Conservation (phyloP, 2,797 vertebrate species). For the Anas flavirostris region DNA sequence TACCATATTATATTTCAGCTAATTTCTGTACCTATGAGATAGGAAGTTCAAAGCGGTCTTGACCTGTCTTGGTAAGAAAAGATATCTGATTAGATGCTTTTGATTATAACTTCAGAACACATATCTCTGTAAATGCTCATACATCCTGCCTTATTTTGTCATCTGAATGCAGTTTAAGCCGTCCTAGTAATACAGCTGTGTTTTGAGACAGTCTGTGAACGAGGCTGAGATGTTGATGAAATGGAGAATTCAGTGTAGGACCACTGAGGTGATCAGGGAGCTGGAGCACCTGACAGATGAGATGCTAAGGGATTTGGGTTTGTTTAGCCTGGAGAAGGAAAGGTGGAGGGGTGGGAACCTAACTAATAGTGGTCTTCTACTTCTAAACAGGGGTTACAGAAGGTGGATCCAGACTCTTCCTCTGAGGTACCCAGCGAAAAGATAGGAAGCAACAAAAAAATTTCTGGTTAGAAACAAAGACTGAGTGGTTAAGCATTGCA, state of each 20-base stretch:
- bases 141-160: background rate
- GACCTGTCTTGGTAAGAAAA: slow-evolving; percentile 61
- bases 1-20: slow-evolving; percentile 41
- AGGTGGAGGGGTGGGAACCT: background rate
- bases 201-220: background rate
- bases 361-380: background rate
- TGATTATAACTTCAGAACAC: slow-evolving; percentile 59
- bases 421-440: background rate
- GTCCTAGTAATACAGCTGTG: slow-evolving; percentile 33
- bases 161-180: background rate
- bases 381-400: background rate
- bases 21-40: slow-evolving; percentile 41
- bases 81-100: slow-evolving; percentile 50
- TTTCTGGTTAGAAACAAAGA: background rate
- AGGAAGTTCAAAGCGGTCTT: slow-evolving; percentile 48
- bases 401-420: background rate
- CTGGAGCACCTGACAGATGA: background rate
- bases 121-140: background rate
- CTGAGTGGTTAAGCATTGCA: background rate
- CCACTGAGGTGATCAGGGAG: background rate
- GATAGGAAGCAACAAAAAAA: background rate
- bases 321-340: background rate
- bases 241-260: background rate
- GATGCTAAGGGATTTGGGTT: background rate
- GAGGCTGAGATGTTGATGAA: background rate